Percentiles rank a stretch among this genome's conserved stretches.
Evolutionary conservation across 2,888 invertebrate species (phyloP).

Genomic region (Sepiola atlantica): DNA sequence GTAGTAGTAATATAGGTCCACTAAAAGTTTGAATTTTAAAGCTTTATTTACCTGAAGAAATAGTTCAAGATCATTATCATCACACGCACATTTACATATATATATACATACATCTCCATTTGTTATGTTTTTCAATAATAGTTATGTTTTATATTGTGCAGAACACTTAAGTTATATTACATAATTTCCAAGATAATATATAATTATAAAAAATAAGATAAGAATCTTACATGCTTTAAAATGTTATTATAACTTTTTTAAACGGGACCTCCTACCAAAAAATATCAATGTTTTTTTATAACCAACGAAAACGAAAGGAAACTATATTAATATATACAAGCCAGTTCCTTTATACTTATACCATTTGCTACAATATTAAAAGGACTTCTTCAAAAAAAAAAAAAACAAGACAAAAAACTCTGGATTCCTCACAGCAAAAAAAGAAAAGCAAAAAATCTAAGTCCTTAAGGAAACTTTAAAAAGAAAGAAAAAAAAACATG

Average conservation of each 20-base stretch:
- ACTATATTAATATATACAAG: too few relatives aligned
- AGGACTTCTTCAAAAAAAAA: neutral
- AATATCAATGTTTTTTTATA: too few relatives aligned
- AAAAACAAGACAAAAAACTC: neutral
- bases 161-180: too few relatives aligned
- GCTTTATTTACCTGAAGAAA: too few relatives aligned
- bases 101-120: neutral
- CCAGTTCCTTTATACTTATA: too few relatives aligned
- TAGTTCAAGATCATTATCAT: neutral
- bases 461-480: neutral
- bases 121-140: neutral
- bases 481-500: neutral
- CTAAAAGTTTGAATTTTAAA: too few relatives aligned
- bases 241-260: too few relatives aligned
- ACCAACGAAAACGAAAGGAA: too few relatives aligned
- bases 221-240: neutral
- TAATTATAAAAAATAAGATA: neutral
- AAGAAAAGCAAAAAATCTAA: neutral
- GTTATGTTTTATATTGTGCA: too few relatives aligned
- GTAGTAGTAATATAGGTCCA: too few relatives aligned
- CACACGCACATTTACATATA: neutral
- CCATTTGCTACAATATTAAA: neutral
- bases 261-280: too few relatives aligned
- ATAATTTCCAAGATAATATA: too few relatives aligned
- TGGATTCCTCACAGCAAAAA: neutral